Conservation (phyloP, 2,797 vertebrate species). For the Salarias fasciatus region DNA sequence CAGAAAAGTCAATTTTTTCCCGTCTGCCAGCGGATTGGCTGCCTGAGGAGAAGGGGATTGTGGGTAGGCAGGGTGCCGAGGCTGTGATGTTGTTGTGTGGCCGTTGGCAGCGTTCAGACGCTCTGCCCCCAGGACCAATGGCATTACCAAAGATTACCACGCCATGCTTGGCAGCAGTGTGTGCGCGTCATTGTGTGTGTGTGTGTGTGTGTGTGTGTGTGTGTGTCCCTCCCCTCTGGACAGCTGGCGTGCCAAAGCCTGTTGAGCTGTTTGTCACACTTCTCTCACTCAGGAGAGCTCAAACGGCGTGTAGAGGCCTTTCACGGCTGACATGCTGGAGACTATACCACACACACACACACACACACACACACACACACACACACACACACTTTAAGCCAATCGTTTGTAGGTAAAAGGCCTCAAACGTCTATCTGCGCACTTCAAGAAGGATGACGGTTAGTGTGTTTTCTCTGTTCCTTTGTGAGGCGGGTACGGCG, state of each 20-base stretch:
- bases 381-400: conserved; percentile 1
- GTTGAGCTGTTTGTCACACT: conserved; percentile 80
- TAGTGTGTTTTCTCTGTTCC: no score
- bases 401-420: no score
- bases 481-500: no score
- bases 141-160: conserved; percentile 78
- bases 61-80: conserved; percentile 59
- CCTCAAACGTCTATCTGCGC: no score
- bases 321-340: conserved; percentile 56
- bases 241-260: conserved; percentile 76
- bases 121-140: conserved; percentile 69
- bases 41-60: conserved; percentile 60
- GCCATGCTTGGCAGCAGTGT: conserved; percentile 64
- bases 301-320: conserved; percentile 60
- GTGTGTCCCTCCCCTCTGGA: conserved; percentile 61
- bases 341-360: conserved; percentile 12
- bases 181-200: conserved; percentile 41
- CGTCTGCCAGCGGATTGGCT: conserved; percentile 50
- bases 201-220: conserved; percentile 8
- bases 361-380: conserved; percentile 19
- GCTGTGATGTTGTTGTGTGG: conserved; percentile 72
- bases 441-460: no score
- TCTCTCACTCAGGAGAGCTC: conserved; percentile 72
- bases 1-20: conserved; percentile 61
- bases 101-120: conserved; percentile 62